Conservation (phyloP, 2,888 invertebrate species). For the Pseudococcus viburni region DNA sequence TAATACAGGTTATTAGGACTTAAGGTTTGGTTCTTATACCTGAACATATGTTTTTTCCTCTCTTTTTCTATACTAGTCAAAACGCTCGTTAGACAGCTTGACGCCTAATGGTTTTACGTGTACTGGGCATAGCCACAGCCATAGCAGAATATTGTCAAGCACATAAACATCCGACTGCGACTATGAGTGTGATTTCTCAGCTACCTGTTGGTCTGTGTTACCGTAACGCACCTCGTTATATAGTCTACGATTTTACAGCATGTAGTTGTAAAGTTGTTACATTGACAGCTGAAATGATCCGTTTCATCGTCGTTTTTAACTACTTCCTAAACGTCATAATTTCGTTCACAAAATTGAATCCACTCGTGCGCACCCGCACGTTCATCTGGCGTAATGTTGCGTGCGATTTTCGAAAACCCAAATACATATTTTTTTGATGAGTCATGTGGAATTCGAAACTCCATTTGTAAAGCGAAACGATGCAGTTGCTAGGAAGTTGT, state of each 20-base stretch:
- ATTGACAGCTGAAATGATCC: slow-evolving; percentile 26
- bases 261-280: not conserved
- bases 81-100: slow-evolving; percentile 63
- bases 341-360: not conserved
- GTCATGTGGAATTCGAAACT: not conserved
- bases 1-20: slow-evolving; percentile 57
- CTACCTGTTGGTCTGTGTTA: slow-evolving; percentile 50
- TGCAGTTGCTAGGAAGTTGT: not conserved
- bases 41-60: slow-evolving; percentile 37
- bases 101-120: slow-evolving; percentile 56
- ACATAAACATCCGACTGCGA: not conserved
- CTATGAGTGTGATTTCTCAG: slow-evolving; percentile 51
- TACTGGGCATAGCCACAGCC: slow-evolving; percentile 6
- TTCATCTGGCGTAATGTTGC: not conserved
- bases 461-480: too few species aligned
- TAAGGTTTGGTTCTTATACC: slow-evolving; percentile 47
- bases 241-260: not conserved
- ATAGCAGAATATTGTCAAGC: slow-evolving; percentile 58
- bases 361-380: not conserved
- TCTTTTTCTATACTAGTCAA: slow-evolving; percentile 47
- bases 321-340: slow-evolving; percentile 17
- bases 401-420: slow-evolving; percentile 1
- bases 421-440: not conserved
- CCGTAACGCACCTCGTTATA: slow-evolving; percentile 26
- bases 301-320: slow-evolving; percentile 14